Evolutionary conservation across 1,140 invertebrate species (phyloP).

Genomic region (Habropoda laboriosa): DNA sequence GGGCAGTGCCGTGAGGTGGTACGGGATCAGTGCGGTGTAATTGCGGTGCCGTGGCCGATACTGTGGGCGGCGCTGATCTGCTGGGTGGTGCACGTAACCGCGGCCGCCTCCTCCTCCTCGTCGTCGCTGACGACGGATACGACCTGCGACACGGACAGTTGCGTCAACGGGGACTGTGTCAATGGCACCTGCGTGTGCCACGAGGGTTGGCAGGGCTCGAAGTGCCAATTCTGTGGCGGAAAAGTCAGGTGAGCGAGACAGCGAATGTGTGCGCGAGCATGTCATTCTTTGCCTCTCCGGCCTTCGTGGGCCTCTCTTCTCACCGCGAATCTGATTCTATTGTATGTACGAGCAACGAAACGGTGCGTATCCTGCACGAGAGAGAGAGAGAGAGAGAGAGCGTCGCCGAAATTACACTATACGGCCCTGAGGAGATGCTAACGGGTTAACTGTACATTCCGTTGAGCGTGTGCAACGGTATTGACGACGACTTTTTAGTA

Average conservation of each 20-base stretch:
- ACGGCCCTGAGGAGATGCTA: neutral
- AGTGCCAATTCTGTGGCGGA: constrained; percentile 94
- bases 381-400: neutral
- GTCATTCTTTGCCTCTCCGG: neutral
- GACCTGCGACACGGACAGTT: constrained; percentile 81
- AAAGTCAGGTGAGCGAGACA: constrained; percentile 90
- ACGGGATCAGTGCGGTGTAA: constrained; percentile 47
- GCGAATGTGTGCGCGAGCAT: too few species aligned
- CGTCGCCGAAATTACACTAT: neutral
- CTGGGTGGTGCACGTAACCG: constrained; percentile 60
- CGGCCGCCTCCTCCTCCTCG: constrained; percentile 63
- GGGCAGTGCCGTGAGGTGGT: constrained; percentile 72
- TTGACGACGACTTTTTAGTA: constrained; percentile 25
- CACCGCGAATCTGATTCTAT: neutral
- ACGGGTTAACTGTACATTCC: constrained; percentile 26
- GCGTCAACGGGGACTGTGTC: constrained; percentile 89
- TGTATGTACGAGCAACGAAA: too few species aligned
- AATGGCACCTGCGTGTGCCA: constrained; percentile 93
- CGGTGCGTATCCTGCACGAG: too few species aligned
- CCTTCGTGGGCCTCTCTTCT: neutral
- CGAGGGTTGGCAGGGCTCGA: constrained; percentile 93
- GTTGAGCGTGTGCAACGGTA: constrained; percentile 11
- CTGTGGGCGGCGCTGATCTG: constrained; percentile 64
- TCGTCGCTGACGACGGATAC: constrained; percentile 64
- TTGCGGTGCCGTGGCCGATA: constrained; percentile 54